Conservation (phyloP, 2,797 vertebrate species). For the Takifugu ocellatus region DNA sequence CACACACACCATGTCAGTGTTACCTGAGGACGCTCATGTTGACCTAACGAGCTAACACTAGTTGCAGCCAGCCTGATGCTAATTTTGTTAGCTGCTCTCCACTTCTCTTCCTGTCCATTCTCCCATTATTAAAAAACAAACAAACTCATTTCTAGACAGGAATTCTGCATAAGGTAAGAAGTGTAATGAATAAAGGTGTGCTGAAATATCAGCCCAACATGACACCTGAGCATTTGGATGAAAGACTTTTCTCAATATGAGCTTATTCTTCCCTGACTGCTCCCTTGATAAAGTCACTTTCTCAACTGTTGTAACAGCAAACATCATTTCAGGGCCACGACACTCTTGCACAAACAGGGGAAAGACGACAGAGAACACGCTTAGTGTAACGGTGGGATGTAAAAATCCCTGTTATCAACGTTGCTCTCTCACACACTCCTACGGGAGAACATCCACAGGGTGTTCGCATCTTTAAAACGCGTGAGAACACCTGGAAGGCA, state of each 20-base stretch:
- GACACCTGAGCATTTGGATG: too few species aligned
- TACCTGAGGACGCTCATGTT: neutral
- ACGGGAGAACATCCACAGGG: too few species aligned
- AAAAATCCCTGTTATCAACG: slow-evolving; percentile 32
- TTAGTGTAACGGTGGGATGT: slow-evolving; percentile 55
- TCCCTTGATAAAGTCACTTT: neutral
- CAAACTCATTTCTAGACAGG: too few species aligned
- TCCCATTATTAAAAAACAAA: too few species aligned
- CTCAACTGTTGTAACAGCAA: slow-evolving; percentile 26
- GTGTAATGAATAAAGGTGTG: too few species aligned
- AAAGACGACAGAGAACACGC: slow-evolving; percentile 52
- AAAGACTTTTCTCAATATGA: too few species aligned
- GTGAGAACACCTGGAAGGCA: neutral
- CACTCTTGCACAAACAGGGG: slow-evolving; percentile 12
- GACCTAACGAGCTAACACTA: neutral
- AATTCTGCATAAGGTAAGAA: too few species aligned
- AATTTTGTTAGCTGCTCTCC: neutral
- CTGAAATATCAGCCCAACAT: too few species aligned
- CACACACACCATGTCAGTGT: neutral
- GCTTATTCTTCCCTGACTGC: too few species aligned
- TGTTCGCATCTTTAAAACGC: too few species aligned
- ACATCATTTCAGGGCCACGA: slow-evolving; percentile 19
- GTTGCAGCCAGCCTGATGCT: neutral
- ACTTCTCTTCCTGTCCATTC: too few species aligned
- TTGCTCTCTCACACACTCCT: too few species aligned